Base-by-base conservation (phyloP, 2,888 invertebrate genomes). In the Heliconius ethilla region DNA sequence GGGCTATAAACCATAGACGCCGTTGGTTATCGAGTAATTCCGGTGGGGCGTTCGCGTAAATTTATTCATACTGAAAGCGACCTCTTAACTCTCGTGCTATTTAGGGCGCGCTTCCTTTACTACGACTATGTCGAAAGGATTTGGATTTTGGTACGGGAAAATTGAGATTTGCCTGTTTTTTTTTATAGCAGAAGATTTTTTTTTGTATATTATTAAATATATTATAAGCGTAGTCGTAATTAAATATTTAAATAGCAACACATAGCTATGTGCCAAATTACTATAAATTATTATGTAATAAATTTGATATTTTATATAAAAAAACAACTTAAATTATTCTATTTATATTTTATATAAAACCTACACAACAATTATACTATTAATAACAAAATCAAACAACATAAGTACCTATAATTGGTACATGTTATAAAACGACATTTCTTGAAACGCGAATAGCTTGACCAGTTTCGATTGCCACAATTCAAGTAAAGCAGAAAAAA, bases 1-100 rank as follows among this genome's bases (percentile, higher is more conserved):
- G 92, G 91, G n/a, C n/a, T n/a, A n/a, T n/a, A n/a, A n/a, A n/a
- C n/a, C n/a, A n/a, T 92, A 93, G 93, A 91, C 92, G 91, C 90
- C 87, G 90, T 89, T 87, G 92, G 91, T 91, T 93, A 93, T 93
- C 92, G 92, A 92, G 91, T 88, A 89, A 90, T 89, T 94, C 93
- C 93, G 92, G 91, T 87, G 86, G 85, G 86, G 85, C 86, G 84
- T 85, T 83, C 84, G 88, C 85, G 89, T 86, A 92, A 93, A 94
- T 93, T 91, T 94, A 94, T 94, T 93, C 94, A 93, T 89, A 89
- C 89, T 83, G 88, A 90, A 89, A 90, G 87, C 87, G 89, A 88
- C 90, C 92, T 92, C 91, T 89, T 91, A 89, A 89, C 89, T 89
- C 87, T 86, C 84, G 85, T 86, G 91, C 90, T 93, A 93, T 94